These are phyloP conservation scores for Cygnus buccinator DNA, from an alignment of 2,113 vertebrate genomes.

Conservation along the genomic window DNA sequence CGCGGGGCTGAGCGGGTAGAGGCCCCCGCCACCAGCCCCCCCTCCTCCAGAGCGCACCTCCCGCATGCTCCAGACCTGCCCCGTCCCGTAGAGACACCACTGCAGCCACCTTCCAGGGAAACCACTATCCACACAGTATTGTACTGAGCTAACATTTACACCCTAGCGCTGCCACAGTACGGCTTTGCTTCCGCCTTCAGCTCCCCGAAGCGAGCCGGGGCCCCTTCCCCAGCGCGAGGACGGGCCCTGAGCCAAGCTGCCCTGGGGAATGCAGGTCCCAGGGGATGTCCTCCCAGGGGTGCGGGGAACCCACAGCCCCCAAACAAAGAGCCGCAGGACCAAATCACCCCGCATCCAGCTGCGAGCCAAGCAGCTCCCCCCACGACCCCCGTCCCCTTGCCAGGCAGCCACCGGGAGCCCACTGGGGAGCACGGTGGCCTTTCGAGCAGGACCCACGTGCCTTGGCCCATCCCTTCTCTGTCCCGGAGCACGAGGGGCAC, in stretches of 20 bases:
- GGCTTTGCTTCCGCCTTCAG: constrained; percentile 21
- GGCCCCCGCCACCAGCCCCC: rapidly evolving
- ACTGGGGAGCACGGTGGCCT: rapidly evolving
- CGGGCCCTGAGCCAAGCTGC: neutral
- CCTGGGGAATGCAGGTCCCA: neutral
- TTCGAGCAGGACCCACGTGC: rapidly evolving
- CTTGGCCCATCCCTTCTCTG: neutral
- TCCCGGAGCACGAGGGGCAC: rapidly evolving
- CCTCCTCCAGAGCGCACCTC: neutral
- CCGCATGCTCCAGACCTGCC: constrained; percentile 30
- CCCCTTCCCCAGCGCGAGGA: neutral
- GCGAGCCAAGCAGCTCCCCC: neutral
- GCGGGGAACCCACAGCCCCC: neutral
- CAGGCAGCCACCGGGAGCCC: rapidly evolving
- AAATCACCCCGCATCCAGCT: neutral
- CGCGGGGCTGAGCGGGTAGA: neutral
- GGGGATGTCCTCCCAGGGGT: neutral
- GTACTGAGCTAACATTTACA: constrained; percentile 43
- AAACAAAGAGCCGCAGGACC: neutral
- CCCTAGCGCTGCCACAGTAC: neutral
- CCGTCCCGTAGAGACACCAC: neutral
- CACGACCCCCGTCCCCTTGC: rapidly evolving
- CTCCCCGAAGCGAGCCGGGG: neutral
- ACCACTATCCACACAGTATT: constrained; percentile 74
- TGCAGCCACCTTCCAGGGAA: constrained; percentile 68